Percentiles rank a stretch among this genome's conserved stretches.
Evolutionary conservation across 2,888 invertebrate genomes (phyloP).

Genomic region (Drepana falcataria): DNA sequence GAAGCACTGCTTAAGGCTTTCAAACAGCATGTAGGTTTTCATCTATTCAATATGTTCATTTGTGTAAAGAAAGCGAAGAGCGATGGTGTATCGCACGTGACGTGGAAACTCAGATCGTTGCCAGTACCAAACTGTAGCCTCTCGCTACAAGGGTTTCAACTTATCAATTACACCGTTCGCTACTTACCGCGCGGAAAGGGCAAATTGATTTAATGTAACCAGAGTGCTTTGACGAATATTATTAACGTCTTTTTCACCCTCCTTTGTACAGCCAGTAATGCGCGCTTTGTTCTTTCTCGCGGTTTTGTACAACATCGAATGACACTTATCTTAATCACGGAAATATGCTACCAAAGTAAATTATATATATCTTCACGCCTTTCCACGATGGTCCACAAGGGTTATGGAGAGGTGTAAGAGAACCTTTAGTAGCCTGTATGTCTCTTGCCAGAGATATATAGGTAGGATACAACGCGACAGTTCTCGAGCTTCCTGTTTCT

Average conservation of each 20-base stretch:
- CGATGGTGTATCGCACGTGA: slow-evolving; percentile 35
- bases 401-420: too few relatives aligned
- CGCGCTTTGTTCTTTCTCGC: slow-evolving; percentile 73
- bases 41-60: slow-evolving; percentile 26
- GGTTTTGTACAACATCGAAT: slow-evolving; percentile 70
- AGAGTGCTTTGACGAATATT: slow-evolving; percentile 80
- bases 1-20: not conserved
- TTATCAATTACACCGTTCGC: slow-evolving; percentile 79
- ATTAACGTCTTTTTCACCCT: slow-evolving; percentile 78
- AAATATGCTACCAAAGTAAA: slow-evolving; percentile 25
- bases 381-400: too few relatives aligned
- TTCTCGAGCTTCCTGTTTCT: too few relatives aligned
- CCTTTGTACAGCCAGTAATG: slow-evolving; percentile 60
- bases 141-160: slow-evolving; percentile 78
- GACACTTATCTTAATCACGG: slow-evolving; percentile 63
- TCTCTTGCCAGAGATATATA: too few relatives aligned
- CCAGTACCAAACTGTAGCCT: slow-evolving; percentile 69
- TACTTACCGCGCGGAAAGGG: slow-evolving; percentile 79
- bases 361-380: slow-evolving; percentile 5
- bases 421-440: too few relatives aligned
- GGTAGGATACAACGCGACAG: too few relatives aligned
- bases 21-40: not conserved
- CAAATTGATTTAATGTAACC: slow-evolving; percentile 80
- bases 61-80: slow-evolving; percentile 32
- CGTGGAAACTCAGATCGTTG: slow-evolving; percentile 43